phyloP scores from a whole-genome alignment of 2,888 invertebrate genomes.

The Drosophila vallismaia region DNA sequence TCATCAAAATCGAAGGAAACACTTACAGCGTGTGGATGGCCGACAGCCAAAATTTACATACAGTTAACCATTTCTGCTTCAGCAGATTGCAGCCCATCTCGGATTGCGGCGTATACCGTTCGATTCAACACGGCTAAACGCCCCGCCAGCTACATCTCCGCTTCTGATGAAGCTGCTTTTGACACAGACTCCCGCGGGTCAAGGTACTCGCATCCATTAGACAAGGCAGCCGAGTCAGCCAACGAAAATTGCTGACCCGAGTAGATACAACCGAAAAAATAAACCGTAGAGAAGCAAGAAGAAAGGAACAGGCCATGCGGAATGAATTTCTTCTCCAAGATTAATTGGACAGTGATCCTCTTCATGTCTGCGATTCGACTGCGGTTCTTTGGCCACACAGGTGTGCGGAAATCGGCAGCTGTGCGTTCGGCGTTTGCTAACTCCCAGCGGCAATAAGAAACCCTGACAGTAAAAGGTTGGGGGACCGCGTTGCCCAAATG shows the following conservation, averaged over 20 bases:
- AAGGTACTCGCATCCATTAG: conserved; percentile 54
- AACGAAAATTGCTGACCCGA: conserved; percentile 1
- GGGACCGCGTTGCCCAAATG: not conserved
- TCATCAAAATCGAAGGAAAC: conserved; percentile 40
- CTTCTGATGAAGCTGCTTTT: not conserved
- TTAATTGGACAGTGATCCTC: not conserved
- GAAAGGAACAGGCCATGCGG: not conserved
- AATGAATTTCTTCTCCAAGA: not conserved
- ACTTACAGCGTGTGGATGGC: conserved; percentile 25
- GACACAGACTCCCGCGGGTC: conserved; percentile 51
- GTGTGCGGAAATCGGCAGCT: conserved; percentile 2
- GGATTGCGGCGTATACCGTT: conserved; percentile 35
- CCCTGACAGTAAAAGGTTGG: conserved; percentile 6
- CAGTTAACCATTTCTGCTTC: conserved; percentile 43
- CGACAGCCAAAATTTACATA: conserved; percentile 60
- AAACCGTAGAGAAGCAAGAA: not conserved
- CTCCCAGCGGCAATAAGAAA: not conserved
- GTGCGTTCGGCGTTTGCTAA: no score
- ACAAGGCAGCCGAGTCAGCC: not conserved
- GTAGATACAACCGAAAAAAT: not conserved
- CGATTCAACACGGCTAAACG: conserved; percentile 46
- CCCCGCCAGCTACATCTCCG: conserved; percentile 39
- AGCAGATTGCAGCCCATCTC: conserved; percentile 28
- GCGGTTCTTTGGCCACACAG: not conserved
- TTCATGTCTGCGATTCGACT: not conserved